Evolutionary conservation across 2,888 invertebrate genomes (phyloP), one percentile per base, ranked within the genome.

Genomic region (Perizoma flavofasciatum): DNA sequence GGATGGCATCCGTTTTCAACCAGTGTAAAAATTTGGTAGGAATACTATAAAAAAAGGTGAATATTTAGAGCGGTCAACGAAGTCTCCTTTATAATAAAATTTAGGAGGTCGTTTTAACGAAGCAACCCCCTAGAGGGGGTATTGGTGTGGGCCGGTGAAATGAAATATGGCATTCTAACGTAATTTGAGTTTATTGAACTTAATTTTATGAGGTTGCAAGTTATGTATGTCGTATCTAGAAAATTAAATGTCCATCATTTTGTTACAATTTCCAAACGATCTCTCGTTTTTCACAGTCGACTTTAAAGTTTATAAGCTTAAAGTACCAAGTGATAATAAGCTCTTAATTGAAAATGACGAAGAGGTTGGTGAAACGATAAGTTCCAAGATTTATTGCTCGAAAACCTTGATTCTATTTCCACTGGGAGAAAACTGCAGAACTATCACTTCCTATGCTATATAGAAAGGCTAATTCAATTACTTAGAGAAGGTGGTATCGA

Each of bases 91-190:
- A 52, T n/a, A n/a, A 22, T 22, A 22, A 55, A 49, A 52, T 65
- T 60, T 59, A 59, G 41, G 49, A 70, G 67, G 65, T 66, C 68
- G 70, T 70, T 70, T 72, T 68, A 62, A 56, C 60, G 62, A 68
- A 71, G 66, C 65, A n/a, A 59, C 61, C 61, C 74, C 72, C 74
- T 61, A 55, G 69, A 71, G 74, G 52, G 22, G 22, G 65, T 68
- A 69, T 77, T 69, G 71, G 71, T 72, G 66, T 59, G 66, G 61
- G 63, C 64, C 64, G 62, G 69, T 66, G 69, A 62, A 77, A 79
- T 81, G 73, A 77, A 77, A 78, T 77, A 75, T 73, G 71, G 78
- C 73, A 76, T 74, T 72, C 69, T 63, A 4, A 66, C 73, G 71
- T 76, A 69, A 70, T 46, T 45, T 45, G 6, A 5, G 3, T 45